Conservation (phyloP, 2,888 invertebrate genomes). For the Tanytarsus gracilentus region DNA sequence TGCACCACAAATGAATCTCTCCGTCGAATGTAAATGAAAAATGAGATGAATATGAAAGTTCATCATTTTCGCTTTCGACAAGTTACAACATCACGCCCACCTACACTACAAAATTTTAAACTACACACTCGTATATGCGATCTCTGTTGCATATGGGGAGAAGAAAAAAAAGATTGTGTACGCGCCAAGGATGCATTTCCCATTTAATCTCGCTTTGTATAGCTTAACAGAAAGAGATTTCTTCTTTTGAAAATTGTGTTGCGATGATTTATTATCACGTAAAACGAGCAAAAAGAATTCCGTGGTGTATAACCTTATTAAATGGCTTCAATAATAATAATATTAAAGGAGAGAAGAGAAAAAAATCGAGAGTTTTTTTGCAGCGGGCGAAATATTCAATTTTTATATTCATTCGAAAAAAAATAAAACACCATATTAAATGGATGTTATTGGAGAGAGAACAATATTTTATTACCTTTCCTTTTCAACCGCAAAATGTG, state of each 20-base stretch:
- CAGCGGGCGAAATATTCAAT: neutral
- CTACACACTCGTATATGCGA: neutral
- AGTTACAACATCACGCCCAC: slow-evolving; percentile 15
- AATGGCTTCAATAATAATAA: slow-evolving; percentile 1
- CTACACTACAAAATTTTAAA: slow-evolving; percentile 6
- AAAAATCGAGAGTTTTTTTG: slow-evolving; percentile 8
- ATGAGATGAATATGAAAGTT: slow-evolving; percentile 9
- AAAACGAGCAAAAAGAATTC: slow-evolving; percentile 17
- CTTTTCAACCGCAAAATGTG: neutral
- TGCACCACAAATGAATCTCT: no score
- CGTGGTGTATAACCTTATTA: slow-evolving; percentile 19
- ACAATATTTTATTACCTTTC: slow-evolving; percentile 25
- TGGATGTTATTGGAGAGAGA: slow-evolving; percentile 17
- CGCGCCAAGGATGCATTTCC: neutral
- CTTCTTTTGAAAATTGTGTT: slow-evolving; percentile 3
- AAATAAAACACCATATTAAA: slow-evolving; percentile 17
- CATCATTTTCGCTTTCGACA: slow-evolving; percentile 23
- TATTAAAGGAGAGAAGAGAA: neutral
- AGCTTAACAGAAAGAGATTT: neutral
- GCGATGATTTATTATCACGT: slow-evolving; percentile 25
- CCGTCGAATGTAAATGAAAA: neutral
- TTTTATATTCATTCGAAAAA: slow-evolving; percentile 1
- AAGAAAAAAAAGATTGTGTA: no score
- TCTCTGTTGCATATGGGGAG: neutral
- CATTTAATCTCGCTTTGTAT: slow-evolving; percentile 1